Evolutionary conservation across 2,797 vertebrate genomes (phyloP), one percentile per base, ranked within the genome.

Genomic region (Pelodytes ibericus): DNA sequence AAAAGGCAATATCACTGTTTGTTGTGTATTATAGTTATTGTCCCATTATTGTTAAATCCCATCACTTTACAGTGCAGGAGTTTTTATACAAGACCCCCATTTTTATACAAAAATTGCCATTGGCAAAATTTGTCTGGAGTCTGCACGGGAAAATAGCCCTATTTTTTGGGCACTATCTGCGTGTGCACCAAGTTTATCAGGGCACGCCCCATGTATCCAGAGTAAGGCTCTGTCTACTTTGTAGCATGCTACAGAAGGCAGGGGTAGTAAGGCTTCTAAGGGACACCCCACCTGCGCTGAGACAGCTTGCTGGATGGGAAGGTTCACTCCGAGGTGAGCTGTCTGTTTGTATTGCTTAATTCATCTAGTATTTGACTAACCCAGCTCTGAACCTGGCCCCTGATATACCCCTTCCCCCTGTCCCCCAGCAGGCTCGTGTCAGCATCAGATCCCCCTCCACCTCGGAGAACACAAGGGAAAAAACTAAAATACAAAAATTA

Each of bases 341-440:
- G 91, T 93, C 93, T 91, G 89, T 92, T 92, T 90, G 87, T 87
- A 87, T 88, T 72, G 86, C 91, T 86, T 94, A 95, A 96, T 97
- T 96, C 95, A 96, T 95, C 94, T 86, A 85, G 86, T 95, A 93
- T 97, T 98, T 98, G 95, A 95, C 95, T 96, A 96, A 98, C 96
- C 95, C 92, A 92, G 92, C 89, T 93, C 94, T 98, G 96, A 98
- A 97, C 96, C 90, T 93, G 87, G 88, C 89, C 95, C 90, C 89
- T 25, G 88, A 91, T 93, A 94, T 91, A n/a, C 92, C 91, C 87
- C 87, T 87, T 92, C 90, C 85, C 83, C 84, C 88, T 92, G 88
- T 89, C 81, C 90, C 90, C 88, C 88, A 88, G 88, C 77, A 86
- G 87, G 87, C 81, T 88, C 47, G 22, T 77, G 81, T 85, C 84